Evolutionary conservation across 2,797 vertebrate species (phyloP), one percentile per base, ranked within the genome.

Genomic region (Phalloptychus januarius): DNA sequence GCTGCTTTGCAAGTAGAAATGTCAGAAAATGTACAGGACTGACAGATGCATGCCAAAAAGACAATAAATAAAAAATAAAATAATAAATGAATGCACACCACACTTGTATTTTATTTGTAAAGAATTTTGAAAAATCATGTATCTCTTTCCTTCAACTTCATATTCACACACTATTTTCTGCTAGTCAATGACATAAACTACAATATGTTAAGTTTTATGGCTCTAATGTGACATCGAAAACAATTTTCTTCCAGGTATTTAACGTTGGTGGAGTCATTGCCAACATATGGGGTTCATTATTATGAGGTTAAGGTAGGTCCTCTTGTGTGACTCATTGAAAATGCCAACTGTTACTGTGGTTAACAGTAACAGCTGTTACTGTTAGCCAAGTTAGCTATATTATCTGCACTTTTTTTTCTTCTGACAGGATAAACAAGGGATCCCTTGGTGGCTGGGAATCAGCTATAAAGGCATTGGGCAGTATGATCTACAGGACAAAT

Each of bases 381-480:
- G 80, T n/a, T n/a, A 79, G 56, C 1, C 18, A 23, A 81, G 61
- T 79, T 85, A 80, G n/a, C 38, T 15, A 31, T 52, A 36, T 70
- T 52, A 76, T 54, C 67, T 79, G 50, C 83, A 76, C 20, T 87
- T 63, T 89, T 86, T 63, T 89, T 50, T 28, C n/a, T 69, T 48
- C 72, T 87, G 89, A 77, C 93, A 99, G 98, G 98, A 99, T 93
- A 99, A 99, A 92, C 98, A 99, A 94, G 98, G 97, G 82, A 98
- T 99, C 88, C 98, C 98, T 0, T 99, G 98, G 98, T 99, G 98
- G 98, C 97, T 99, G 77, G 98, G 98, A 78, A 96, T 99, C 95
- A 99, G 98, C 93, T 99, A 98, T 88, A 99, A 98, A 94, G 98
- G 98, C 91, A 99, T 99, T 0, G 97, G 97, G 83, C 98, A 99